Evolutionary conservation across 2,113 vertebrate genomes (phyloP).

Genomic region (Erpornis zantholeuca): DNA sequence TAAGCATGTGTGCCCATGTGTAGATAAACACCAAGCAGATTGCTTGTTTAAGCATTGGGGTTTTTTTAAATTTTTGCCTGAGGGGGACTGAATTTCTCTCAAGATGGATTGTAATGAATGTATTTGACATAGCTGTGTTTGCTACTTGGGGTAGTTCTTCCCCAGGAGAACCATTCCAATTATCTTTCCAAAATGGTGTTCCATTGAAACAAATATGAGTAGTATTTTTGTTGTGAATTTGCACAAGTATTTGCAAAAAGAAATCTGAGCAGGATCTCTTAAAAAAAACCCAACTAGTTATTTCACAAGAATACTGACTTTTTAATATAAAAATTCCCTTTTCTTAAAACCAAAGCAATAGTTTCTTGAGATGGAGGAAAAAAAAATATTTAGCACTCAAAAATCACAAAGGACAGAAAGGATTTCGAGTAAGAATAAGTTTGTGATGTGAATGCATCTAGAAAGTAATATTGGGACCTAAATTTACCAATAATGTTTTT

Average conservation of each 20-base stretch:
- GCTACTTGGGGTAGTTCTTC: not conserved
- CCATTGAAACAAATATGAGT: constrained; percentile 49
- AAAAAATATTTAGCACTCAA: not conserved
- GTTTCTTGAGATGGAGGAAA: not conserved
- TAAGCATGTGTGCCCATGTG: not conserved
- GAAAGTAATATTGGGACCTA: not conserved
- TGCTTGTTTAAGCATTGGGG: not conserved
- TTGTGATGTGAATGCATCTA: not conserved
- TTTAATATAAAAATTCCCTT: not conserved
- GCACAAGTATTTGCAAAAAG: not conserved
- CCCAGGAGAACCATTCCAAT: constrained; percentile 11
- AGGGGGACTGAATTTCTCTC: not conserved
- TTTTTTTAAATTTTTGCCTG: not conserved
- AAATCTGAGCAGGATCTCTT: not conserved
- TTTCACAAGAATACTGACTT: not conserved
- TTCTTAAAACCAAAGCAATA: not conserved
- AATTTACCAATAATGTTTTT: not conserved
- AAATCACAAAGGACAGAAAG: not conserved
- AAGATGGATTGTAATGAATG: constrained; percentile 25
- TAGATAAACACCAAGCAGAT: not conserved
- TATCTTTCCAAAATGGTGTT: constrained; percentile 25
- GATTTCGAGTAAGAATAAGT: not conserved
- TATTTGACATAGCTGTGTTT: not conserved
- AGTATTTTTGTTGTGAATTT: not conserved
- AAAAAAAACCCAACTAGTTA: not conserved